Evolutionary conservation across 1,140 invertebrate species (phyloP), one percentile per base, ranked within the genome.

Genomic region (Drosophila chauvacae): DNA sequence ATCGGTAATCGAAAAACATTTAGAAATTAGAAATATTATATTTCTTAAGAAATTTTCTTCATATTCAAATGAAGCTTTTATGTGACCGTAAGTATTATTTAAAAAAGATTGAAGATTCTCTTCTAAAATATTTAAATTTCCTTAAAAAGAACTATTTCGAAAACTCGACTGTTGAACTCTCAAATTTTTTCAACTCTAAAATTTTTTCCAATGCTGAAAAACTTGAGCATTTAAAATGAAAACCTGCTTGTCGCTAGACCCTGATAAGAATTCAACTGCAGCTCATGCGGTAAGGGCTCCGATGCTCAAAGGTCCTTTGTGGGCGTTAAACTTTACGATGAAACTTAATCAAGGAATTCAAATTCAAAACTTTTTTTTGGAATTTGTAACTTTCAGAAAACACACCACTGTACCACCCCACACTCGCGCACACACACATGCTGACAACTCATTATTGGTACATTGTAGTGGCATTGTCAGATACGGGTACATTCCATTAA

Each of bases 391-490:
- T 28, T 63, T 62, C 18, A 9, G 4, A 14, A n/a, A 41, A 33
- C 28, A 66, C 28, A 42, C 45, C 65, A 69, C 62, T 44, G 65
- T 69, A 37, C 7, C 18, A 72, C 20, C 14, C 37, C 28, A 42
- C 45, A 71, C 11, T 20, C 42, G 23, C 37, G 26, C 7, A 11
- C 50, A 33, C 55, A 62, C 53, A 58, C 69, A 42, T 28, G 20
- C 47, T 60, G 18, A 39, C 28, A 61, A 33, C 63, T 68, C 73
- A 64, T 77, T 77, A 77, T 77, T 55, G 62, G 73, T 48, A 77
- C 75, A 77, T 77, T 77, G 63, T 77, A 51, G 70, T 61, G 57
- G 56, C 26, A 63, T 44, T 80, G 56, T 81, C 37, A 33, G 58
- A 80, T 56, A 47, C 48, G 57, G 58, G 71, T 66, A 55, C 47